Evolutionary conservation across 2,888 invertebrate species (phyloP).

Genomic region (Polymixis lichenea): DNA sequence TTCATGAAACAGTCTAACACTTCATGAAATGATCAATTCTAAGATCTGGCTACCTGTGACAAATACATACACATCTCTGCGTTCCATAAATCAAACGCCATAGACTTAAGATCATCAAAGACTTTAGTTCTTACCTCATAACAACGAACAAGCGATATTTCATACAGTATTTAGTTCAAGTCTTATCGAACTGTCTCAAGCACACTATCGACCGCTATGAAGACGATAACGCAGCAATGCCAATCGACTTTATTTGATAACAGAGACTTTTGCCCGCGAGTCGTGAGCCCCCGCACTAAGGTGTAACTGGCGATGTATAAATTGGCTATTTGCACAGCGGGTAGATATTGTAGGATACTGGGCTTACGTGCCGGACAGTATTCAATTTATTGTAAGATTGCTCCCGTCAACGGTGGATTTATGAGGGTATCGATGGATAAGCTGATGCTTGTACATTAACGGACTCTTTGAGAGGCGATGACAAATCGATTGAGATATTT

Average conservation of each 20-base stretch:
- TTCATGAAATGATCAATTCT: too few relatives aligned
- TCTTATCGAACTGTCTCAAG: slow-evolving; percentile 54
- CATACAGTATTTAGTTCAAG: slow-evolving; percentile 21
- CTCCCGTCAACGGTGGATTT: slow-evolving; percentile 66
- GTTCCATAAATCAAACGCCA: not conserved
- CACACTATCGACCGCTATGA: slow-evolving; percentile 45
- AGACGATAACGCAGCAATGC: slow-evolving; percentile 58
- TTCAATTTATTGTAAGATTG: slow-evolving; percentile 76
- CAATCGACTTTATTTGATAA: slow-evolving; percentile 59
- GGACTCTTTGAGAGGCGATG: slow-evolving; percentile 29
- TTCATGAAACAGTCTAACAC: too few relatives aligned
- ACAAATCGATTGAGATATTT: slow-evolving; percentile 24
- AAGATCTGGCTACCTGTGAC: too few relatives aligned
- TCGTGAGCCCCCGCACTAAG: slow-evolving; percentile 36
- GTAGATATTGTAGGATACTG: slow-evolving; percentile 70
- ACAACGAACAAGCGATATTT: slow-evolving; percentile 25
- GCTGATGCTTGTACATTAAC: slow-evolving; percentile 62
- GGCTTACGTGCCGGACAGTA: slow-evolving; percentile 65
- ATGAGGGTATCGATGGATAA: slow-evolving; percentile 63
- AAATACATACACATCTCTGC: not conserved
- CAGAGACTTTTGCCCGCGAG: slow-evolving; percentile 25
- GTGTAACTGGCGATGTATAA: slow-evolving; percentile 67
- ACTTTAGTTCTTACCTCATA: slow-evolving; percentile 2
- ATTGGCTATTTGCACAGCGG: slow-evolving; percentile 76
- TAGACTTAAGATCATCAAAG: not conserved